A percentile compares a stretch with the other conserved stretches of the same genome.
phyloP scores from a whole-genome alignment of 2,888 invertebrate species.

The Chalcosyrphus nemorum region DNA sequence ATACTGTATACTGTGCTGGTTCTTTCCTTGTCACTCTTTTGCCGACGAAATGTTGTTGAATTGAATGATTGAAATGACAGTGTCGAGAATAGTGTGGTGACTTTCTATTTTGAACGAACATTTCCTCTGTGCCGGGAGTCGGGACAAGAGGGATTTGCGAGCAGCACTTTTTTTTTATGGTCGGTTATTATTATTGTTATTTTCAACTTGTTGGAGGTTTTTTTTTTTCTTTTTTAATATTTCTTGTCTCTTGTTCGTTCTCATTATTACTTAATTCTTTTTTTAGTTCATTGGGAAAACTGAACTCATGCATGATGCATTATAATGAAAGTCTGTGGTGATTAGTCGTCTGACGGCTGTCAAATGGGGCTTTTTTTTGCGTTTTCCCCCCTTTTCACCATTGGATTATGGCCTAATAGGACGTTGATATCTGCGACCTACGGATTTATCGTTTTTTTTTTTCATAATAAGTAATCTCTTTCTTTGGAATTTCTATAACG shows the following conservation, averaged over 20 bases:
- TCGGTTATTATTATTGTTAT: constrained; percentile 9
- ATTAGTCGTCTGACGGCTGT: constrained; percentile 13
- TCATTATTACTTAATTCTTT: constrained; percentile 12
- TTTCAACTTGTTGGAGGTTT: neutral
- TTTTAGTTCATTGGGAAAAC: constrained; percentile 17
- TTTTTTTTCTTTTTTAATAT: neutral
- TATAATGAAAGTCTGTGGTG: constrained; percentile 17
- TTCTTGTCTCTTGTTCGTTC: neutral
- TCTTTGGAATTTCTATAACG: neutral
- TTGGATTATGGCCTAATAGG: neutral
- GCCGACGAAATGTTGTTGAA: constrained; percentile 32
- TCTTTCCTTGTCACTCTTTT: constrained; percentile 24
- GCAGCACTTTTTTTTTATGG: neutral
- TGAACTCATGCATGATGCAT: constrained; percentile 6
- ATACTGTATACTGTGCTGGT: neutral
- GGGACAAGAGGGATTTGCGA: constrained; percentile 4
- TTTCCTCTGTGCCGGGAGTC: neutral
- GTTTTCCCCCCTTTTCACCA: neutral
- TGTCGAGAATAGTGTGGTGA: constrained; percentile 31
- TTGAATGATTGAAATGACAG: constrained; percentile 56
- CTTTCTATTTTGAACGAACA: constrained; percentile 41
- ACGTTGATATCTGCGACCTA: neutral
- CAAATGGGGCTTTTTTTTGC: neutral
- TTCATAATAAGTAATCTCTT: neutral
- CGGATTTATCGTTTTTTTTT: neutral